Conservation (phyloP, 2,888 invertebrate genomes). For the Ormyrus rosae region DNA sequence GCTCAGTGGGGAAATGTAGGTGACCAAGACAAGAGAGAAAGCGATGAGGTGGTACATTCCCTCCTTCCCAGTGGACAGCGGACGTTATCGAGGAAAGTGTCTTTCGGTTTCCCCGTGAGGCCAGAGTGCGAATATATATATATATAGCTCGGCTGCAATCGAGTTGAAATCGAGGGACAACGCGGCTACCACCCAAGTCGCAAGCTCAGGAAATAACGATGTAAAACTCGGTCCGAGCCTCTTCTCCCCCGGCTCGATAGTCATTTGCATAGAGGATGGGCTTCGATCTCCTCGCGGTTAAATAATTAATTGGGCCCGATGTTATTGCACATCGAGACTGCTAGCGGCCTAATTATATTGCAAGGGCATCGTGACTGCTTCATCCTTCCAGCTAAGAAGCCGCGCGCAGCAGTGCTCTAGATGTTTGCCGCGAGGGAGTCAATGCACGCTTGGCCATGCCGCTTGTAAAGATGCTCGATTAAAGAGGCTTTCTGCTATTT, state of each 20-base stretch:
- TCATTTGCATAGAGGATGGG: slow-evolving; percentile 66
- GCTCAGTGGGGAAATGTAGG: too few relatives aligned
- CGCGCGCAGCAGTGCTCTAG: too few relatives aligned
- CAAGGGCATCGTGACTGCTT: not conserved
- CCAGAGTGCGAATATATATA: too few relatives aligned
- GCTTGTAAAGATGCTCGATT: too few relatives aligned
- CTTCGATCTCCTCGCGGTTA: slow-evolving; percentile 62
- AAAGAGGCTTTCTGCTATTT: too few relatives aligned
- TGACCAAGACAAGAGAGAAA: slow-evolving; percentile 58
- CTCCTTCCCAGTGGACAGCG: too few relatives aligned
- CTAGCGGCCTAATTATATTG: slow-evolving; percentile 23
- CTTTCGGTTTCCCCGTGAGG: too few relatives aligned
- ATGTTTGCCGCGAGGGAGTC: too few relatives aligned
- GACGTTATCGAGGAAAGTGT: too few relatives aligned
- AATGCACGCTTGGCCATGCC: too few relatives aligned
- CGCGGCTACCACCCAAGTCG: too few relatives aligned
- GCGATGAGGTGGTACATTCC: not conserved
- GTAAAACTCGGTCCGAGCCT: slow-evolving; percentile 59
- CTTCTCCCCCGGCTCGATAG: slow-evolving; percentile 60
- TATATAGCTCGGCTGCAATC: slow-evolving; percentile 11
- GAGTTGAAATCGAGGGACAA: slow-evolving; percentile 54
- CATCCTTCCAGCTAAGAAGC: too few relatives aligned
- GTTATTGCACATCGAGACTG: slow-evolving; percentile 54
- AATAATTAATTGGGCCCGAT: slow-evolving; percentile 62
- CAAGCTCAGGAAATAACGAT: slow-evolving; percentile 50